These are phyloP conservation scores for Ophthalmotilapia sp. DNA, from an alignment of 2,113 vertebrate species.

Conservation along the genomic window DNA sequence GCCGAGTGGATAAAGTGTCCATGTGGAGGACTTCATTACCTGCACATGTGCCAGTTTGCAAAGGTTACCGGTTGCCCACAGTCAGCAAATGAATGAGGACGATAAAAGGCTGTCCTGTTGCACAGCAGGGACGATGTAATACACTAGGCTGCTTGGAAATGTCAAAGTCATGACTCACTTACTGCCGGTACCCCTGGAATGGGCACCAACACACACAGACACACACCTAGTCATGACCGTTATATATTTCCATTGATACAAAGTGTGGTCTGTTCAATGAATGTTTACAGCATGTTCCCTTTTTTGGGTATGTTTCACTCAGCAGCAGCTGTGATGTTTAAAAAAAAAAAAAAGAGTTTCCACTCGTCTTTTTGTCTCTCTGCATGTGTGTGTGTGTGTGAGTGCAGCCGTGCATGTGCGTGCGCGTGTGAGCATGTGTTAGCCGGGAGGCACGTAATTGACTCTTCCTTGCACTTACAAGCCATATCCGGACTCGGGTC, in stretches of 20 bases:
- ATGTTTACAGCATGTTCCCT: constrained; percentile 41
- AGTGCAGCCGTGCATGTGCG: neutral
- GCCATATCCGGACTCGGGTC: constrained; percentile 64
- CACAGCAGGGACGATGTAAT: constrained; percentile 48
- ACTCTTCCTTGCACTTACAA: constrained; percentile 59
- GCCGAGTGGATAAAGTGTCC: neutral
- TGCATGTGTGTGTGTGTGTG: neutral
- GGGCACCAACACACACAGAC: neutral
- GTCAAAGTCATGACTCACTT: constrained; percentile 59
- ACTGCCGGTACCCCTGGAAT: constrained; percentile 16
- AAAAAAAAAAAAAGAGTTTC: constrained; percentile 47
- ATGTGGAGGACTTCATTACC: neutral
- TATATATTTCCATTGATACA: constrained; percentile 26
- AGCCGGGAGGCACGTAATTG: constrained; percentile 49
- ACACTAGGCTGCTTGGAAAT: constrained; percentile 47
- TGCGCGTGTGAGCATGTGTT: neutral
- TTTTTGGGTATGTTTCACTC: constrained; percentile 51
- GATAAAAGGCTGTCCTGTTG: constrained; percentile 38
- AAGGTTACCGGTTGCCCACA: constrained; percentile 24
- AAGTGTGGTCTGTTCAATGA: constrained; percentile 25
- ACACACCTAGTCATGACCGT: neutral
- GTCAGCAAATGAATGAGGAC: constrained; percentile 36
- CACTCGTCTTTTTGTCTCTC: constrained; percentile 13
- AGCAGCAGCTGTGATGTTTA: constrained; percentile 48
- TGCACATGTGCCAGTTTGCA: neutral